Conservation (phyloP, 2,113 vertebrate species). For the Paramormyrops kingsleyae region DNA sequence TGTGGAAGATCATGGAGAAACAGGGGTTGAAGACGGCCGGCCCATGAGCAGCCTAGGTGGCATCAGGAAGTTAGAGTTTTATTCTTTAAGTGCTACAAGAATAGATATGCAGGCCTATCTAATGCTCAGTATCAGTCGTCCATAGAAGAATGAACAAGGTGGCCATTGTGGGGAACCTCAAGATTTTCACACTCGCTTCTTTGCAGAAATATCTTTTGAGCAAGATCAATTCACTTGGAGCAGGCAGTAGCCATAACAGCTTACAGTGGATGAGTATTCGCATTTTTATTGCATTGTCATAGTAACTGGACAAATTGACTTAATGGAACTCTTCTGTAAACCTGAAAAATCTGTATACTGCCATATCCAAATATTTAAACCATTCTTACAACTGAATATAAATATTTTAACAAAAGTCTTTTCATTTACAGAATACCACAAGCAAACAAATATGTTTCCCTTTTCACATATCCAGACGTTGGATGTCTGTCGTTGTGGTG, state of each 20-base stretch:
- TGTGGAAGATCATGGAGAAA: slow-evolving; percentile 99
- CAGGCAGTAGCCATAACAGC: slow-evolving; percentile 49
- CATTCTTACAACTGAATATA: neutral
- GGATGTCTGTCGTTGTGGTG: neutral
- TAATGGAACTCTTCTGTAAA: neutral
- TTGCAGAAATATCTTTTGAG: too few species aligned
- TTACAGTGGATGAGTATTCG: slow-evolving; percentile 33
- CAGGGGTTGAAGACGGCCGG: slow-evolving; percentile 86
- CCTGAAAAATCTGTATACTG: neutral
- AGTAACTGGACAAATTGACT: neutral
- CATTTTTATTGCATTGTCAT: slow-evolving; percentile 23
- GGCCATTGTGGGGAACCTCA: too few species aligned
- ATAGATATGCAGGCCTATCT: neutral
- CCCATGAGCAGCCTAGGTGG: slow-evolving; percentile 59
- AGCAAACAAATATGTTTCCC: neutral
- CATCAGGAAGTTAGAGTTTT: neutral
- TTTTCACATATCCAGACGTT: neutral
- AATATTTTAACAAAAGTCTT: neutral
- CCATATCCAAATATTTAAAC: neutral
- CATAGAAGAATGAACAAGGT: neutral
- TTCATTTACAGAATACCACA: neutral
- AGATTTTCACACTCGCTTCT: too few species aligned
- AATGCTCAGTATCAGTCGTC: neutral
- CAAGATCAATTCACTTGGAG: slow-evolving; percentile 54
- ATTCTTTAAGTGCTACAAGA: neutral